Percentiles rank a stretch among this genome's conserved stretches.
Evolutionary conservation across 2,888 invertebrate genomes (phyloP).

Genomic region (Seladonia tumulorum): DNA sequence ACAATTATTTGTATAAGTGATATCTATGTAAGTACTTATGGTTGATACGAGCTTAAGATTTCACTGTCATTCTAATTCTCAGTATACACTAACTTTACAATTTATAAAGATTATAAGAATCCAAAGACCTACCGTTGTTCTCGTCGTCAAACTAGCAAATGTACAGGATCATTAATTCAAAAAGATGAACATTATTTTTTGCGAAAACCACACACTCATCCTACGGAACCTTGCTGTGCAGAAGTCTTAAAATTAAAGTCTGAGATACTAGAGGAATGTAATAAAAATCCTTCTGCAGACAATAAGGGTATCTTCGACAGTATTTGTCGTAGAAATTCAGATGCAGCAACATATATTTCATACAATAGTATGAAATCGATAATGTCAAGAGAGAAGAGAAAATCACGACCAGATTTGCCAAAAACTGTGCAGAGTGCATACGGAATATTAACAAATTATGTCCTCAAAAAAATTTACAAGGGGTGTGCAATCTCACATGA

Average conservation of each 20-base stretch:
- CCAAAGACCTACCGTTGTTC: background rate
- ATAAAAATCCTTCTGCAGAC: background rate
- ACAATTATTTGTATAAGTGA: too few species aligned
- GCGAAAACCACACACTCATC: background rate
- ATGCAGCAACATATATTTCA: conserved; percentile 2
- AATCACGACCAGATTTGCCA: too few species aligned
- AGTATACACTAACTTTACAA: too few species aligned
- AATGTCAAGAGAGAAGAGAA: background rate
- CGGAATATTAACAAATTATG: conserved; percentile 5
- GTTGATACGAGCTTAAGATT: too few species aligned
- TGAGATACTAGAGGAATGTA: background rate
- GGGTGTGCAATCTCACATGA: background rate
- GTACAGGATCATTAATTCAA: conserved; percentile 5
- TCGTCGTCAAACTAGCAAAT: background rate
- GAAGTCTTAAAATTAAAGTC: conserved; percentile 13
- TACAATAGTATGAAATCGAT: conserved; percentile 8
- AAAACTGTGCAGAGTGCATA: background rate
- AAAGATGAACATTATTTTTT: background rate
- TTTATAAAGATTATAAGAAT: too few species aligned
- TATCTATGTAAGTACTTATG: too few species aligned
- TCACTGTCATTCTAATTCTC: too few species aligned
- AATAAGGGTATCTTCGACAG: conserved; percentile 2
- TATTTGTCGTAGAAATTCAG: conserved; percentile 5
- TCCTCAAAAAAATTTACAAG: conserved; percentile 7
- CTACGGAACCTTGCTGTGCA: background rate